These are phyloP conservation scores for Entelurus aequoreus DNA, from an alignment of 2,113 vertebrate genomes.

Conservation along the genomic window DNA sequence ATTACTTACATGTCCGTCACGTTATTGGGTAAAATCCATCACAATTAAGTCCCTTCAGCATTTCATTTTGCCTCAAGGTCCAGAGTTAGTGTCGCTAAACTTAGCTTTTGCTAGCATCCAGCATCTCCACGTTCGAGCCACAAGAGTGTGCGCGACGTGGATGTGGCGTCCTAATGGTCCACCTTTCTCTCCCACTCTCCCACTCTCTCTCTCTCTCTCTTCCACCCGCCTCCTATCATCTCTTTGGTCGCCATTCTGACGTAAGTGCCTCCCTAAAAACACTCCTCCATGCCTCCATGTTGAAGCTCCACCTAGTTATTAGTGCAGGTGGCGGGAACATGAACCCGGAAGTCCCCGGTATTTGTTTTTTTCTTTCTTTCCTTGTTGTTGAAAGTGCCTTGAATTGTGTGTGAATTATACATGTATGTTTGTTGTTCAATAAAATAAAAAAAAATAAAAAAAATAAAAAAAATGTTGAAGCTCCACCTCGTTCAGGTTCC, in stretches of 20 bases:
- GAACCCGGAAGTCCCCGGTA: neutral
- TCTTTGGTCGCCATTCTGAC: neutral
- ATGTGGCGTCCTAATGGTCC: slow-evolving; percentile 48
- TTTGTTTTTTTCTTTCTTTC: too few relatives aligned
- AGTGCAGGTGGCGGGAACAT: slow-evolving; percentile 2
- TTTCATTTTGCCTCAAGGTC: slow-evolving; percentile 28
- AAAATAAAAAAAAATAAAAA: too few relatives aligned
- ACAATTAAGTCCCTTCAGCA: neutral
- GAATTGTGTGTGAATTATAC: too few relatives aligned
- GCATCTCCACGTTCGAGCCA: slow-evolving; percentile 45
- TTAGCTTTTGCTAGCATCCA: slow-evolving; percentile 36
- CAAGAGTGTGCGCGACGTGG: slow-evolving; percentile 43
- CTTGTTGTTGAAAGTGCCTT: too few relatives aligned
- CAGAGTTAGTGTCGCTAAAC: slow-evolving; percentile 5
- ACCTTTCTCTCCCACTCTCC: slow-evolving; percentile 24
- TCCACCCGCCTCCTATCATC: slow-evolving; percentile 2
- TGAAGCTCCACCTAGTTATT: too few relatives aligned
- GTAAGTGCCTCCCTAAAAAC: neutral
- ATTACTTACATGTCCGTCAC: neutral
- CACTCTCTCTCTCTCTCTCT: slow-evolving; percentile 10
- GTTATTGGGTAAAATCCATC: slow-evolving; percentile 2
- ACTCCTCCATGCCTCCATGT: too few relatives aligned
- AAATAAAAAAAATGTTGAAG: too few relatives aligned
- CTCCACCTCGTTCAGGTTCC: too few relatives aligned
- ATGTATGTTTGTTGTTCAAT: too few relatives aligned